phyloP scores from a whole-genome alignment of 2,888 invertebrate species.

The Polia nebulosa region DNA sequence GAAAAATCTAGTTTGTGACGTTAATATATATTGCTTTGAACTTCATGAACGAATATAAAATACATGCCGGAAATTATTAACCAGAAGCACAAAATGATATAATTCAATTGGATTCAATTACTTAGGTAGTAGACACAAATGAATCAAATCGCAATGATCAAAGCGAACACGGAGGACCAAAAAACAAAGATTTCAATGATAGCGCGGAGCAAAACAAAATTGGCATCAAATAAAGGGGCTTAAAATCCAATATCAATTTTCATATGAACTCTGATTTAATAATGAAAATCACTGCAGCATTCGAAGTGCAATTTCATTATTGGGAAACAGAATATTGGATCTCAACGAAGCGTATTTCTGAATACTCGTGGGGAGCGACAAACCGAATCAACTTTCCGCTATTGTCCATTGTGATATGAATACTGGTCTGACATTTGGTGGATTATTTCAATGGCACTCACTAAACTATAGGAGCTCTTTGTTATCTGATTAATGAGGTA shows the following conservation, averaged over 20 bases:
- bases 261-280: constrained; percentile 83
- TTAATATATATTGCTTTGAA: not conserved
- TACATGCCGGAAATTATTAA: not conserved
- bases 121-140: constrained; percentile 19
- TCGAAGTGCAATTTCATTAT: constrained; percentile 88
- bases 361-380: constrained; percentile 79
- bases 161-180: constrained; percentile 24
- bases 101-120: constrained; percentile 32
- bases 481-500: constrained; percentile 26
- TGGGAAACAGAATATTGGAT: constrained; percentile 84
- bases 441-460: constrained; percentile 43
- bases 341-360: constrained; percentile 80
- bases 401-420: constrained; percentile 53
- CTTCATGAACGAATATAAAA: no score
- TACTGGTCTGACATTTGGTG: constrained; percentile 30
- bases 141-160: constrained; percentile 36
- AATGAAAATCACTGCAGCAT: constrained; percentile 86
- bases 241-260: constrained; percentile 72
- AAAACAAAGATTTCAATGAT: constrained; percentile 45
- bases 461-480: constrained; percentile 19
- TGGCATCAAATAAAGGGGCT: constrained; percentile 57
- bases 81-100: constrained; percentile 5
- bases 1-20: not conserved
- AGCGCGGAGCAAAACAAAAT: constrained; percentile 44
- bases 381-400: constrained; percentile 82